Conservation (phyloP, 2,797 vertebrate species). For the Lagocephalus sceleratus region DNA sequence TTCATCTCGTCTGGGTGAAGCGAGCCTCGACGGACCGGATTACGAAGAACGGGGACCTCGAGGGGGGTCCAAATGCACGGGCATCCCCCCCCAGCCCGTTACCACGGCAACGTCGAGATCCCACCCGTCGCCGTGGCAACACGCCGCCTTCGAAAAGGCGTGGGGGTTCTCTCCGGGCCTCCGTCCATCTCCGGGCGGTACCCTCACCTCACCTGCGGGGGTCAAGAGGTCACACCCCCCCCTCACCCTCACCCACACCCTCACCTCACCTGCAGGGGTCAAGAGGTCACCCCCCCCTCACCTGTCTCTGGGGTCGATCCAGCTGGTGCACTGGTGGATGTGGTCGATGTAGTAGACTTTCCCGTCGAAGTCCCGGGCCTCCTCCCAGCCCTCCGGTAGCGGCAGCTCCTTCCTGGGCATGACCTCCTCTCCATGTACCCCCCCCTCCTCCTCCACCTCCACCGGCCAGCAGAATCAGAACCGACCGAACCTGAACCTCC, state of each 20-base stretch:
- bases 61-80: too few relatives aligned
- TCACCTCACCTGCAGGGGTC: background rate
- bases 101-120: too few relatives aligned
- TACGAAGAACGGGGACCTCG: too few relatives aligned
- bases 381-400: slow-evolving; percentile 96
- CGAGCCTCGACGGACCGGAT: too few relatives aligned
- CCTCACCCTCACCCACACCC: background rate
- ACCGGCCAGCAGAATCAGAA: slow-evolving; percentile 61
- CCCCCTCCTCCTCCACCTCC: too few relatives aligned
- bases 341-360: slow-evolving; percentile 96
- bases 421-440: slow-evolving; percentile 83
- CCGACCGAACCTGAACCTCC: slow-evolving; percentile 53
- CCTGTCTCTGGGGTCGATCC: slow-evolving; percentile 97
- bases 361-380: slow-evolving; percentile 94
- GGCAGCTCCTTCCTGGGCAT: slow-evolving; percentile 97
- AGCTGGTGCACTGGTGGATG: slow-evolving; percentile 89
- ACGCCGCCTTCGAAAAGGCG: too few relatives aligned
- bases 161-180: too few relatives aligned
- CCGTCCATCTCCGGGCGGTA: too few relatives aligned
- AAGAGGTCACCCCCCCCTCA: slow-evolving; percentile 33
- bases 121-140: too few relatives aligned
- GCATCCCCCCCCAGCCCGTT: too few relatives aligned
- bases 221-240: background rate
- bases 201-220: background rate
- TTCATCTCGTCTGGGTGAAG: too few relatives aligned